These are phyloP conservation scores for Syritta pipiens DNA, from an alignment of 2,888 invertebrate genomes.

Conservation along the genomic window DNA sequence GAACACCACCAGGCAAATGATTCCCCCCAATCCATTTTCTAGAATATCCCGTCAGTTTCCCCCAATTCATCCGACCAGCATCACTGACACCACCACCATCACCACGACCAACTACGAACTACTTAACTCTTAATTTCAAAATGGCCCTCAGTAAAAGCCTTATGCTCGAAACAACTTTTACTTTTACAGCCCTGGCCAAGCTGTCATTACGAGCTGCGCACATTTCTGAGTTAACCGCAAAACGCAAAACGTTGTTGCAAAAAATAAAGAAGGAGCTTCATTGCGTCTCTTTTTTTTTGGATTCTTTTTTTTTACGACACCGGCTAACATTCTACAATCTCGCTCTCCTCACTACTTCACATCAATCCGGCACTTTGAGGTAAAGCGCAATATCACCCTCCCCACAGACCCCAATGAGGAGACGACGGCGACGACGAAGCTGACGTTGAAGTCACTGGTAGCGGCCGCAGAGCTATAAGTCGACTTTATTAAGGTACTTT, in stretches of 20 bases:
- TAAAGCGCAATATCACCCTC: conserved; percentile 22
- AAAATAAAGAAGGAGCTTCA: conserved; percentile 3
- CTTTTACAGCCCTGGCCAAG: background rate
- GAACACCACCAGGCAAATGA: too few relatives aligned
- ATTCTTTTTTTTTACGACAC: too few relatives aligned
- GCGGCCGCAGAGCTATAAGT: conserved; percentile 63
- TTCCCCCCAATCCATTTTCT: too few relatives aligned
- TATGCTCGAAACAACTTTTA: background rate
- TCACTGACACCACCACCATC: too few relatives aligned
- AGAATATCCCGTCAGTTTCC: too few relatives aligned
- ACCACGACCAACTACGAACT: background rate
- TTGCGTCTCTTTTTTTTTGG: background rate
- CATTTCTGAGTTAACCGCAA: conserved; percentile 10
- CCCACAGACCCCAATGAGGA: too few relatives aligned
- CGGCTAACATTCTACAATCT: too few relatives aligned
- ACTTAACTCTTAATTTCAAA: conserved; percentile 27
- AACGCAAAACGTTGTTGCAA: too few relatives aligned
- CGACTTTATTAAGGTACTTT: conserved; percentile 70
- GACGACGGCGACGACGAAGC: conserved; percentile 20
- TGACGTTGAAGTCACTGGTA: conserved; percentile 1
- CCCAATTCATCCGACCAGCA: too few relatives aligned
- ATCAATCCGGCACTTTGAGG: conserved; percentile 36
- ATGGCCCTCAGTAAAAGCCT: background rate
- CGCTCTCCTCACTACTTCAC: conserved; percentile 35
- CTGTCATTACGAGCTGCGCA: conserved; percentile 24